Evolutionary conservation across 2,888 invertebrate species (phyloP), one percentile per base, ranked within the genome.

Genomic region (Callyntrura sp.): DNA sequence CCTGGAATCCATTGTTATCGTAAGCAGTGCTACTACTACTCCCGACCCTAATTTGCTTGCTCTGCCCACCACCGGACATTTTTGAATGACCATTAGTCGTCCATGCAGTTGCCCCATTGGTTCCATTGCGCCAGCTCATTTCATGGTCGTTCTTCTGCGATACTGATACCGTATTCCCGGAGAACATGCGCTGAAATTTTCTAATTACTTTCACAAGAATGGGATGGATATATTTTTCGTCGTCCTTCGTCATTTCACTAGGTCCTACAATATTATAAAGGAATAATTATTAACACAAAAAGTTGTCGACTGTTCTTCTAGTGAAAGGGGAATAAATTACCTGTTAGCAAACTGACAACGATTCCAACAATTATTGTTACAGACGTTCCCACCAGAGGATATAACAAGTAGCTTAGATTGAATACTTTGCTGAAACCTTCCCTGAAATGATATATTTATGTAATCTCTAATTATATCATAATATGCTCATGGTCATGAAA

Each of bases 151-250:
- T 76, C 17, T 89, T 84, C 14, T 45, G 35, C 12, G 82, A 57
- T 28, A 68, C 55, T 51, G 87, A 20, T 5, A 14, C 25, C 14
- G 76, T 35, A 12, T 43, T 23, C 43, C 17, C 51, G 6, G 83
- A 28, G n/a, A 45, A 65, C 8, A 62, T 23, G 9, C 73, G 60
- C 60, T 89, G 88, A 3, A 65, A 23, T 28, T 85, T 81, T 12
- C 82, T 68, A 23, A 90, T 79, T 9, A 92, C 28, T 9, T 92
- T 90, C 2, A 92, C 92, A 51, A 92, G 85, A 0, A 91, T 3
- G 4, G 93, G 93, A 84, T 93, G 93, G 43, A 93, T 85, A 84
- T 91, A 93, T 20, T 90, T 88, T 25, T 93, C 93, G 45, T 92
- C 88, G 12, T 91, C 90, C 57, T 92, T 89, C 12, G 92, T 92